Base-by-base conservation (phyloP, 2,113 vertebrate genomes). In the Reinhardtius hippoglossoides region DNA sequence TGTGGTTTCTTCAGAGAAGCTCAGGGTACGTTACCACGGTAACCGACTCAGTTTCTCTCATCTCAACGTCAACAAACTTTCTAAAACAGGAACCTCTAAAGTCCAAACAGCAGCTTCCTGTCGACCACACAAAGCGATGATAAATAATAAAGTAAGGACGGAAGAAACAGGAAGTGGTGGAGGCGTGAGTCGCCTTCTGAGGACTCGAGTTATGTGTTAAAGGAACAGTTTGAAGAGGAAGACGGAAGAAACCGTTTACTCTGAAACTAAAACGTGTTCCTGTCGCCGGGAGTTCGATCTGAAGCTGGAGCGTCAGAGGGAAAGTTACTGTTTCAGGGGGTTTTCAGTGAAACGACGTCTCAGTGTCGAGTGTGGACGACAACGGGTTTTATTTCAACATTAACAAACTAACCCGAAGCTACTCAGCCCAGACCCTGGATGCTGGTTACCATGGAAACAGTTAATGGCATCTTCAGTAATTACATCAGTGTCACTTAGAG, bases 401-500 rank as follows among this genome's bases (percentile, higher is more conserved):
- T 37, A 37, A 37, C 40, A 42, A 42, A 10, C 42, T 42, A 15
- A 15, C 10, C 13, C 14, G 42, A 15, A 44, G 42, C 10, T 44
- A 0, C 35, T 48, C 44, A 48, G 14, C 5, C 27, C 18, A 60
- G 12, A 9, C 9, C n/a, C 21, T 3, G 54, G 76, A 46, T 56
- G 58, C 12, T 9, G 71, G 71, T 81, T 20, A 26, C 71, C 58
- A 1, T 50, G 26, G 63, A 76, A 66, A 69, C 62, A 0, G 14
- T 18, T 76, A 7, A 3, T 48, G 26, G 57, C 14, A 48, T 31
- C 64, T 50, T 76, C 21, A 62, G 18, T 83, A 71, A 87, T 74
- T 0, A 56, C 7, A 83, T 83, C 65, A 80, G 31, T 59, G 81
- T 74, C 69, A 64, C 44, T 71, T 59, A 64, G 35, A 62, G 52